Conservation (phyloP, 2,113 vertebrate genomes). For the Aphyosemion australe region DNA sequence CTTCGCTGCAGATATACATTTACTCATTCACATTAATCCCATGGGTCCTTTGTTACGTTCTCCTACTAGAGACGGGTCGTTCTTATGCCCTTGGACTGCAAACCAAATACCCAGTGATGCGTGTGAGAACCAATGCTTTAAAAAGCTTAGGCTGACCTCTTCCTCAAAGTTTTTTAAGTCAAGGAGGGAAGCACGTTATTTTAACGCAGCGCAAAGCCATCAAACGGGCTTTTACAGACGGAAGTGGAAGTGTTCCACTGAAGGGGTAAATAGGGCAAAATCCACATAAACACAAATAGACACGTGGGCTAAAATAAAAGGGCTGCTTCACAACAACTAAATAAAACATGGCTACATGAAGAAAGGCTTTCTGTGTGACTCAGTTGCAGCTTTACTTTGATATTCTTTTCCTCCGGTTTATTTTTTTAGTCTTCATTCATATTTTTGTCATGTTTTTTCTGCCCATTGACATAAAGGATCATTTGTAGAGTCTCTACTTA, state of each 20-base stretch:
- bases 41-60: not conserved
- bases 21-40: not conserved
- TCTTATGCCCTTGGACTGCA: not conserved
- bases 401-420: not conserved
- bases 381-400: constrained; percentile 1
- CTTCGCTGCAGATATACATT: not conserved
- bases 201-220: constrained; percentile 14
- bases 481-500: too few species aligned
- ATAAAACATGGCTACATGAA: constrained; percentile 58
- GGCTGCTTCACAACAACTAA: constrained; percentile 47
- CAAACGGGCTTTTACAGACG: constrained; percentile 23
- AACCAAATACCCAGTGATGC: not conserved
- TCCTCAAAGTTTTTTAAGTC: constrained; percentile 14
- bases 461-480: too few species aligned
- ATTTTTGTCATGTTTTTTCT: not conserved
- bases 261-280: constrained; percentile 25
- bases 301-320: constrained; percentile 26
- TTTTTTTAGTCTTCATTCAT: not conserved
- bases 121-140: constrained; percentile 11
- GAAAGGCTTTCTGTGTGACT: constrained; percentile 12
- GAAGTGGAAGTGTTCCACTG: constrained; percentile 12
- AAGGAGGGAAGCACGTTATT: not conserved
- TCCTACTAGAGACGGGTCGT: not conserved
- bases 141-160: not conserved
- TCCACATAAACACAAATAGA: constrained; percentile 38